phyloP scores from a whole-genome alignment of 2,888 invertebrate species.

The Stenodera caucasica region DNA sequence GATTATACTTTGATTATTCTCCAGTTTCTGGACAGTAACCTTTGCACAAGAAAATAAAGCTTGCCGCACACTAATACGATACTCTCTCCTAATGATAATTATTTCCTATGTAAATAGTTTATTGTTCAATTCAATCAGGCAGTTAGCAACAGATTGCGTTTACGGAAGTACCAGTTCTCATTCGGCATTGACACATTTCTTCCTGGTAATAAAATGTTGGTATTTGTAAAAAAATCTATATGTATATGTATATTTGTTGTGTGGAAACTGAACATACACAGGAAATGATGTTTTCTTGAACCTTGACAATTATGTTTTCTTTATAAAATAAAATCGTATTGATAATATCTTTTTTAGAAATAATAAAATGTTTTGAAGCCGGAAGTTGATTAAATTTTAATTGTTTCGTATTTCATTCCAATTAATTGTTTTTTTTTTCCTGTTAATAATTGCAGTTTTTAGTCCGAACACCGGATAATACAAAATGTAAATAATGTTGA shows the following conservation, averaged over 20 bases:
- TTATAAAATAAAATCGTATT: not conserved
- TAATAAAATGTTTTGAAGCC: slow-evolving; percentile 15
- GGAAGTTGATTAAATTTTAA: not conserved
- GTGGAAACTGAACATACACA: not conserved
- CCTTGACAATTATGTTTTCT: not conserved
- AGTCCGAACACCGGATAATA: slow-evolving; percentile 39
- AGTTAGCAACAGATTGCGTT: slow-evolving; percentile 23
- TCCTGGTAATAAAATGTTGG: slow-evolving; percentile 42
- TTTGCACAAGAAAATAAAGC: not conserved
- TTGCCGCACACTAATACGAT: no score
- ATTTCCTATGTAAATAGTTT: not conserved
- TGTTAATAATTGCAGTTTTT: slow-evolving; percentile 5
- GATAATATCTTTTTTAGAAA: not conserved
- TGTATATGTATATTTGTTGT: not conserved
- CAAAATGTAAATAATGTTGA: slow-evolving; percentile 40
- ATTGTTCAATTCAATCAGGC: slow-evolving; percentile 2
- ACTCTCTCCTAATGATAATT: no score
- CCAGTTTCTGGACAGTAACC: slow-evolving; percentile 7
- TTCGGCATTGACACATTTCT: slow-evolving; percentile 51
- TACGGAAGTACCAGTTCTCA: slow-evolving; percentile 34
- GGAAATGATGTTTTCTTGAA: not conserved
- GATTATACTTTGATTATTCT: not conserved
- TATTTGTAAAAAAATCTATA: not conserved
- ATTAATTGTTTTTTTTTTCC: not conserved
- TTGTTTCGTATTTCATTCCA: slow-evolving; percentile 4